Conservation (phyloP, 1,140 invertebrate species). For the Papilio xuthus region DNA sequence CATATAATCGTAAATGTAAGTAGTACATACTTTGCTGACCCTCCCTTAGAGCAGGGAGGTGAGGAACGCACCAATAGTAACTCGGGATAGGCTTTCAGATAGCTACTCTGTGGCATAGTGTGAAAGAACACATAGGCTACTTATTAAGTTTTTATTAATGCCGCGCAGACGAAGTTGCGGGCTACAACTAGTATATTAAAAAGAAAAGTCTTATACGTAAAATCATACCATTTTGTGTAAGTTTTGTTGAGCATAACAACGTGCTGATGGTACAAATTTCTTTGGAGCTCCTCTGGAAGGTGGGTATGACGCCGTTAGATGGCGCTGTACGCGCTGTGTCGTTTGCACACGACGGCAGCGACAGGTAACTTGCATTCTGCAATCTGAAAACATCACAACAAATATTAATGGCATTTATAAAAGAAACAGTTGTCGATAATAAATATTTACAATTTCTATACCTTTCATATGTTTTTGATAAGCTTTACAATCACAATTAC, state of each 20-base stretch:
- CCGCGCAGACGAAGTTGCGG: too few species aligned
- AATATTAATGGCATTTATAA: not conserved
- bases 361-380: slow-evolving; percentile 87
- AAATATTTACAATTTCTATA: not conserved
- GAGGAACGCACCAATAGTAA: too few species aligned
- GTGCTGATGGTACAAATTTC: slow-evolving; percentile 93
- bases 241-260: slow-evolving; percentile 95
- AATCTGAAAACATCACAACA: slow-evolving; percentile 79
- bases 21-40: too few species aligned
- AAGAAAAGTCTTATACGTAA: not conserved
- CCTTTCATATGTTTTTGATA: too few species aligned
- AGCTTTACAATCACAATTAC: too few species aligned
- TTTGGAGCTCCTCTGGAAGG: slow-evolving; percentile 91
- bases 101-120: too few species aligned
- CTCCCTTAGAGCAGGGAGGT: too few species aligned
- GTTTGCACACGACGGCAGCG: slow-evolving; percentile 86
- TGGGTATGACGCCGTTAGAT: slow-evolving; percentile 83
- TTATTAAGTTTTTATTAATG: too few species aligned
- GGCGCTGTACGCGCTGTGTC: slow-evolving; percentile 87
- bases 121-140: too few species aligned
- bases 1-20: too few species aligned
- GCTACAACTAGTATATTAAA: too few species aligned
- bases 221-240: slow-evolving; percentile 94
- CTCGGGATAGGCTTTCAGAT: too few species aligned
- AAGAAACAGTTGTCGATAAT: not conserved